phyloP scores from a whole-genome alignment of 2,888 invertebrate genomes.

The Conus canariensis region DNA sequence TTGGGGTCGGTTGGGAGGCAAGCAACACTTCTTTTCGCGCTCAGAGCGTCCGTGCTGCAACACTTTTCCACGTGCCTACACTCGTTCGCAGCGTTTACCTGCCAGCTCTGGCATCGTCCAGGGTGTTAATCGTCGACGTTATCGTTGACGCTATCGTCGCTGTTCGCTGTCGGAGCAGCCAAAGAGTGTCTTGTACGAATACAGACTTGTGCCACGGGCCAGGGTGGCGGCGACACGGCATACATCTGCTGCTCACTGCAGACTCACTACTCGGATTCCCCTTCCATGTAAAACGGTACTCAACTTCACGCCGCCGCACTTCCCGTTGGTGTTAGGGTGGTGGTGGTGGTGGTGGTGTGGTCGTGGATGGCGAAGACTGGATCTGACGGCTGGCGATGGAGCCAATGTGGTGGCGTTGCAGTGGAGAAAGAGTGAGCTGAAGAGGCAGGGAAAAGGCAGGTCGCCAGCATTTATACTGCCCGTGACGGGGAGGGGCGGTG shows the following conservation, averaged over 20 bases:
- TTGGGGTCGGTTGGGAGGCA: no score
- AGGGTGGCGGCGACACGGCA: constrained; percentile 8
- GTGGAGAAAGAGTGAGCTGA: background rate
- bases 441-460: background rate
- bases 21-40: constrained; percentile 23
- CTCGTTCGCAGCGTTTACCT: background rate
- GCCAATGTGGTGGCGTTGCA: background rate
- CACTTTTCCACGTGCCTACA: background rate
- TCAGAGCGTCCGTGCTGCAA: constrained; percentile 31
- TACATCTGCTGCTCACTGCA: background rate
- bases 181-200: background rate
- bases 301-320: background rate
- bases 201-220: background rate
- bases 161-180: background rate
- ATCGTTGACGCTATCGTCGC: background rate
- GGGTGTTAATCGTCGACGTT: background rate
- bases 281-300: background rate
- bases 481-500: constrained; percentile 23
- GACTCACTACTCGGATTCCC: background rate
- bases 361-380: no score
- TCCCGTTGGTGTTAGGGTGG: background rate
- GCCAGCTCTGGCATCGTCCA: background rate
- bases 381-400: no score
- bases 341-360: no score
- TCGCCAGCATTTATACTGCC: background rate